A percentile compares a stretch with the other conserved stretches of the same genome.
Conservation (phyloP, 2,888 invertebrate species). For the Gymnoscelis rufifasciata region DNA sequence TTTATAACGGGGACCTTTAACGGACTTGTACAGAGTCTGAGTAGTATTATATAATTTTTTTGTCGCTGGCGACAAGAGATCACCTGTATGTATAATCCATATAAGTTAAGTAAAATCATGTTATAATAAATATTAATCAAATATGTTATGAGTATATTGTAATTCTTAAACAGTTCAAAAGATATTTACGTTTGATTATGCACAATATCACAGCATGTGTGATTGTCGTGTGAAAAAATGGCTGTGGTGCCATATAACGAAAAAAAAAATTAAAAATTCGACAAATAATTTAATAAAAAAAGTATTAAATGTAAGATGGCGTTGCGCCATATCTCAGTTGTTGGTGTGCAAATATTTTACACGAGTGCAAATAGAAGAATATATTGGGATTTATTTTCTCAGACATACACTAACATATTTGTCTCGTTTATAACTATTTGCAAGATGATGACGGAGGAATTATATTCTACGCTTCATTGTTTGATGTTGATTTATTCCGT, state of each 20-base stretch:
- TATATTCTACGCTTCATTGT: too few relatives aligned
- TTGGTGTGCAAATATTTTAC: constrained; percentile 38
- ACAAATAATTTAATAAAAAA: constrained; percentile 73
- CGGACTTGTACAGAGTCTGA: constrained; percentile 12
- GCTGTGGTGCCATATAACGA: constrained; percentile 75
- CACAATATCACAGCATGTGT: constrained; percentile 47
- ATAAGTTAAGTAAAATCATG: constrained; percentile 10
- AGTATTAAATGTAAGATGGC: constrained; percentile 71
- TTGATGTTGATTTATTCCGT: too few relatives aligned
- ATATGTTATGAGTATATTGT: background rate
- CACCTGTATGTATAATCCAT: constrained; percentile 12
- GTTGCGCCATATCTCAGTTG: constrained; percentile 42
- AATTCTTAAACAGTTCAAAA: constrained; percentile 29
- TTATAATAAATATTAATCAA: background rate
- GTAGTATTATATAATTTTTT: constrained; percentile 14
- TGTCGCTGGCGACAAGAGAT: constrained; percentile 21
- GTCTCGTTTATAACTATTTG: background rate
- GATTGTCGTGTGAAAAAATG: constrained; percentile 55
- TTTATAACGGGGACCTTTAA: constrained; percentile 10
- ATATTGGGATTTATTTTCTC: background rate
- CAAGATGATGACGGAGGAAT: too few relatives aligned
- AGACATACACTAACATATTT: background rate
- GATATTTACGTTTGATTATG: constrained; percentile 43
- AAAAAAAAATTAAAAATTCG: constrained; percentile 64
- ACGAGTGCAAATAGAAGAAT: constrained; percentile 1